phyloP scores from a whole-genome alignment of 1,140 invertebrate species.

The Aradophagus sp. region DNA sequence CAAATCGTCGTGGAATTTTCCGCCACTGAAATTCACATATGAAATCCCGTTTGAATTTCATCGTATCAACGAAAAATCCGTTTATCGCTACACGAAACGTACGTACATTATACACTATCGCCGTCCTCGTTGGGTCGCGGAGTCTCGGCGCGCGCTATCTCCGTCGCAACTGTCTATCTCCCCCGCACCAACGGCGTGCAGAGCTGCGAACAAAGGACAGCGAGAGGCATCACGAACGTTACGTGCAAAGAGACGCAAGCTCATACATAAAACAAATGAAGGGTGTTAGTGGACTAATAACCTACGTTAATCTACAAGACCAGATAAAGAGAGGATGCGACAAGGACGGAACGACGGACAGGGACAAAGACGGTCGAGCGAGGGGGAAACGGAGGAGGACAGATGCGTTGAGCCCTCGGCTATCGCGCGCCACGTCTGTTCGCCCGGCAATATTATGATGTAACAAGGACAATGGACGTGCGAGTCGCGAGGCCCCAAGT shows the following conservation, averaged over 20 bases:
- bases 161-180: slow-evolving; percentile 1
- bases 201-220: background rate
- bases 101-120: slow-evolving; percentile 4
- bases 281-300: slow-evolving; percentile 49
- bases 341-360: too few species aligned
- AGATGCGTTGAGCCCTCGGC: background rate
- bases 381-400: slow-evolving; percentile 4
- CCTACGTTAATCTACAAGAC: slow-evolving; percentile 40
- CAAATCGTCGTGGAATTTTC: background rate
- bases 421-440: slow-evolving; percentile 7
- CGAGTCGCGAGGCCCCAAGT: slow-evolving; percentile 10
- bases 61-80: slow-evolving; percentile 1
- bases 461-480: slow-evolving; percentile 22
- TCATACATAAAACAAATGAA: slow-evolving; percentile 48
- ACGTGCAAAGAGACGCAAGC: slow-evolving; percentile 19
- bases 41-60: background rate
- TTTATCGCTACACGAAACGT: slow-evolving; percentile 3
- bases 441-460: slow-evolving; percentile 13
- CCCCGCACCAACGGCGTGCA: background rate
- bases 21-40: background rate
- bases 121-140: background rate
- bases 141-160: background rate
- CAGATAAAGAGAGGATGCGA: slow-evolving; percentile 14
- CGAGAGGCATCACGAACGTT: slow-evolving; percentile 18
- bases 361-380: too few species aligned